These are phyloP conservation scores for Pelodiscus sinensis DNA, from an alignment of 2,113 vertebrate genomes.

Conservation along the genomic window DNA sequence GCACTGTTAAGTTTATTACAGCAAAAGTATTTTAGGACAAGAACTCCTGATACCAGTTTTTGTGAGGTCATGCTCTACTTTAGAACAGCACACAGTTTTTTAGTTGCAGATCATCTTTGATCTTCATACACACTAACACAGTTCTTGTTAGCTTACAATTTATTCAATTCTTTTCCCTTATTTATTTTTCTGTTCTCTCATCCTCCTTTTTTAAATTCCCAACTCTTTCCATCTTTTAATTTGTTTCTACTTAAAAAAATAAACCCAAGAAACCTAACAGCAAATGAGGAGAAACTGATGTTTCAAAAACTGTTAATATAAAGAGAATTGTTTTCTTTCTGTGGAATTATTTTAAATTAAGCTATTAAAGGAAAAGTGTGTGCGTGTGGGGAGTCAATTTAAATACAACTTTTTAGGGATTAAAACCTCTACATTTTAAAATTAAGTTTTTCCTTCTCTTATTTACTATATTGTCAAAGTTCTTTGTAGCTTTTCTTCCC, in stretches of 20 bases:
- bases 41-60: constrained; percentile 64
- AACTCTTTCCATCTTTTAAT: background rate
- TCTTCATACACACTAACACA: background rate
- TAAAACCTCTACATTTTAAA: background rate
- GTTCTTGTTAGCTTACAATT: background rate
- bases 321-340: no score
- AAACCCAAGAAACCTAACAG: background rate
- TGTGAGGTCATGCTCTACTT: background rate
- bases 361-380: background rate
- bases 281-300: accelerated
- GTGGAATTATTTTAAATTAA: background rate
- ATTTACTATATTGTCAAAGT: background rate
- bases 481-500: background rate
- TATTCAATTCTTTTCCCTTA: background rate
- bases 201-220: background rate
- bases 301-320: background rate
- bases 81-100: background rate
- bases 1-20: background rate
- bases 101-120: background rate
- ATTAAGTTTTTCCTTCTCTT: background rate
- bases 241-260: background rate
- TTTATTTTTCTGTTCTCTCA: background rate
- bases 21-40: background rate
- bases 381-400: background rate
- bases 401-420: background rate